Evolutionary conservation across 2,113 vertebrate species (phyloP), one percentile per base, ranked within the genome.

Genomic region (Nicator chloris): DNA sequence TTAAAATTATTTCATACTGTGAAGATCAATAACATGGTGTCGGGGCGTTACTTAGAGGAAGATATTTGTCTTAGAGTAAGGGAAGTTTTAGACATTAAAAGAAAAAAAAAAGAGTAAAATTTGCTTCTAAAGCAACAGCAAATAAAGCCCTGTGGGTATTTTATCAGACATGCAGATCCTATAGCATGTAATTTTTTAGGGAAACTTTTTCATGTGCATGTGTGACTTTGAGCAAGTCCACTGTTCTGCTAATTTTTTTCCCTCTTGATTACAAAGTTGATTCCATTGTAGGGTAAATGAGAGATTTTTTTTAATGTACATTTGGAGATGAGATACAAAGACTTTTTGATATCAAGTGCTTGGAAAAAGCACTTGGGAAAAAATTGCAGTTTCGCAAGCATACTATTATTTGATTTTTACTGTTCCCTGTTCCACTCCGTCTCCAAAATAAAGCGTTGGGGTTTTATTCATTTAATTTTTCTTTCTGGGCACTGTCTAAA

Each of bases 211-310:
- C 59, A 35, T 60, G 7, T 54, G n/a, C 37, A 4, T 45, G 20
- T 82, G 65, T 15, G 10, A 87, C 93, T 95, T 95, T 80, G 61
- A 93, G 79, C 22, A 95, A 82, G 88, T 92, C 51, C 39, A 49
- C 40, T 76, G 26, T 68, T 93, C 40, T 96, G 68, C 50, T 83
- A 80, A 90, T 69, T 27, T 40, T 92, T 35, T 23, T 64, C 63
- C 95, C 66, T 23, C 94, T 88, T 94, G 47, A 80, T 83, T 95
- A 75, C 60, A 40, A 82, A 94, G 50, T 90, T 93, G 75, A 95
- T 95, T 95, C 78, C n/a, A 63, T 92, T 93, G n/a, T 63, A 95
- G 35, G 27, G 77, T 92, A 91, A 94, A 96, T 66, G 50, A 86
- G 54, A 54, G 14, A 64, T 78, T 82, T 96, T 82, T 82, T 82